Percentiles rank a stretch among this genome's conserved stretches.
phyloP scores from a whole-genome alignment of 2,113 vertebrate genomes.

The Mastomys coucha region DNA sequence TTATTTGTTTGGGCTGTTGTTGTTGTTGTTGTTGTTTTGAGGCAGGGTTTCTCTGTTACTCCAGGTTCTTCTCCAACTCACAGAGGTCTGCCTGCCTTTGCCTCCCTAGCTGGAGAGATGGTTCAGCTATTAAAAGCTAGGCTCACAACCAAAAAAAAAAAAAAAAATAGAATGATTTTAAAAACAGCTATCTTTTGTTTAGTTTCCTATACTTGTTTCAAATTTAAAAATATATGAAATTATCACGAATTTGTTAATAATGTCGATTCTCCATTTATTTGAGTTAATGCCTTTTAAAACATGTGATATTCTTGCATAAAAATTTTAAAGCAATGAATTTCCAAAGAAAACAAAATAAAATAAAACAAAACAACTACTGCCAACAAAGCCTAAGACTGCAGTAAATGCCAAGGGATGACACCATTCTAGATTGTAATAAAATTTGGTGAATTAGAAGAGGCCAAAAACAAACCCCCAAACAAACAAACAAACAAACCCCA shows the following conservation, averaged over 20 bases:
- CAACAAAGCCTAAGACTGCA: not conserved
- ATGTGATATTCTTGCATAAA: not conserved
- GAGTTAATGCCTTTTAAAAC: slow-evolving; percentile 8
- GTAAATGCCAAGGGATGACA: not conserved
- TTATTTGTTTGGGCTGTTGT: not conserved
- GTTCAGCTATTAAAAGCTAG: not conserved
- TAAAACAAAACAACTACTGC: not conserved
- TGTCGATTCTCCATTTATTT: not conserved
- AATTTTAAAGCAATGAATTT: not conserved
- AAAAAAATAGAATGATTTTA: not conserved
- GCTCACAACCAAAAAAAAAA: not conserved
- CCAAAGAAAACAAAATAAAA: not conserved
- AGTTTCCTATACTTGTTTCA: not conserved
- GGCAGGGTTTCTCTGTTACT: not conserved
- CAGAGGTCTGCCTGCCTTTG: not conserved
- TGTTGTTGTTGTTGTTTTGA: not conserved
- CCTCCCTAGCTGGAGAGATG: not conserved
- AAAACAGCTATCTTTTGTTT: not conserved
- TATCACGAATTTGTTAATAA: not conserved
- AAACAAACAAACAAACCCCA: not conserved
- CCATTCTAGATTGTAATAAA: not conserved
- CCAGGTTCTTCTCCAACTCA: not conserved
- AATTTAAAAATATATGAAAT: not conserved
- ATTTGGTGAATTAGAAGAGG: not conserved
- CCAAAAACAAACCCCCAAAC: not conserved